These are phyloP conservation scores for Abramis brama DNA, from an alignment of 2,113 vertebrate genomes.

Conservation along the genomic window DNA sequence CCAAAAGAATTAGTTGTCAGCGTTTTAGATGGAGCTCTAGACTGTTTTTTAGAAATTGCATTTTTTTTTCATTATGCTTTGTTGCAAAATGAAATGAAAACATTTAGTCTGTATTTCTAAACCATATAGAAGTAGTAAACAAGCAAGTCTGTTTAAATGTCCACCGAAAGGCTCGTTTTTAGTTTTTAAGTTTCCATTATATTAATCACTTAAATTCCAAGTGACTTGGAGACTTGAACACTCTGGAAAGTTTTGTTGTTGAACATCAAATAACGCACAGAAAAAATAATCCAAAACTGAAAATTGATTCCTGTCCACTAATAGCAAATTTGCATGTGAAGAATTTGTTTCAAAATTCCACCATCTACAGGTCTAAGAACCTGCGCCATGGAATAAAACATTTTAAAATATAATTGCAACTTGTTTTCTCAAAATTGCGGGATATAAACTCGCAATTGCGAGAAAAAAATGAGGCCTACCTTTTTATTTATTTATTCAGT, in stretches of 20 bases:
- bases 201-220: background rate
- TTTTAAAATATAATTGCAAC: too few relatives aligned
- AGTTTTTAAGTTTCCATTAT: background rate
- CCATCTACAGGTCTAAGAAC: background rate
- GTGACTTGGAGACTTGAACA: too few relatives aligned
- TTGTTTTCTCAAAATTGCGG: too few relatives aligned
- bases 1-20: background rate
- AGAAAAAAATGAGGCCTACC: too few relatives aligned
- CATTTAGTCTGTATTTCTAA: background rate
- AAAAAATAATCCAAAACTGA: too few relatives aligned
- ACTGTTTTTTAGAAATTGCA: background rate
- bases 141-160: background rate
- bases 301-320: background rate
- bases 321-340: background rate
- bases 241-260: too few relatives aligned
- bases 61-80: background rate
- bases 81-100: background rate
- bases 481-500: too few relatives aligned
- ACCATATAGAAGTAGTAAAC: background rate
- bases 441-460: too few relatives aligned
- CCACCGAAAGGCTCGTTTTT: background rate
- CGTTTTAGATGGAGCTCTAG: background rate
- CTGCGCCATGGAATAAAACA: too few relatives aligned
- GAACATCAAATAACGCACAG: too few relatives aligned
- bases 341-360: background rate